phyloP scores from a whole-genome alignment of 2,113 vertebrate species.

The Platichthys stellatus region DNA sequence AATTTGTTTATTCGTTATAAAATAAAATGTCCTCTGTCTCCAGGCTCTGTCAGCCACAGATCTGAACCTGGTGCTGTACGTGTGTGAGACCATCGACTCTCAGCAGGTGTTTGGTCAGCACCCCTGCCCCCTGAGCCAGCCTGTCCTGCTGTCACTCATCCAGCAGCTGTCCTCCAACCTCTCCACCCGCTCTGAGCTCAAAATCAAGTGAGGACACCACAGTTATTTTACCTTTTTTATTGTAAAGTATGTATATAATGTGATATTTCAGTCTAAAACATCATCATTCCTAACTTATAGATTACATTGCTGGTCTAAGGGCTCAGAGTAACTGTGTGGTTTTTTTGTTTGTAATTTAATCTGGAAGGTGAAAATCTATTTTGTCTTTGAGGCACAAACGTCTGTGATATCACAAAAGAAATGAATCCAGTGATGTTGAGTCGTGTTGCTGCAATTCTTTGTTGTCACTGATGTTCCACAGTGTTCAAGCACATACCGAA shows the following conservation, averaged over 20 bases:
- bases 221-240: too few species aligned
- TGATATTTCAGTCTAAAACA: neutral
- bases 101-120: conserved; percentile 95
- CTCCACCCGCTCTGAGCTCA: conserved; percentile 92
- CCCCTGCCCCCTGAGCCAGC: conserved; percentile 94
- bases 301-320: neutral
- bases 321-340: neutral
- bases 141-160: conserved; percentile 97
- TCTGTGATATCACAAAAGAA: neutral
- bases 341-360: too few species aligned
- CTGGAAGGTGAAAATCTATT: too few species aligned
- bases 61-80: conserved; percentile 95
- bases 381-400: too few species aligned
- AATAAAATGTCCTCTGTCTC: neutral
- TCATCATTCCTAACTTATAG: neutral
- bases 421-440: neutral
- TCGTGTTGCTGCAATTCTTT: too few species aligned
- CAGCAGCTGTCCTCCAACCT: conserved; percentile 97
- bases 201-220: conserved; percentile 86
- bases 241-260: neutral
- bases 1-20: too few species aligned
- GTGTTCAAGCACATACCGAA: too few species aligned
- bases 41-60: conserved; percentile 97
- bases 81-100: conserved; percentile 96
- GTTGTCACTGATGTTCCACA: too few species aligned